Evolutionary conservation across 2,113 vertebrate genomes (phyloP).

Genomic region (Oncorhynchus mykiss): DNA sequence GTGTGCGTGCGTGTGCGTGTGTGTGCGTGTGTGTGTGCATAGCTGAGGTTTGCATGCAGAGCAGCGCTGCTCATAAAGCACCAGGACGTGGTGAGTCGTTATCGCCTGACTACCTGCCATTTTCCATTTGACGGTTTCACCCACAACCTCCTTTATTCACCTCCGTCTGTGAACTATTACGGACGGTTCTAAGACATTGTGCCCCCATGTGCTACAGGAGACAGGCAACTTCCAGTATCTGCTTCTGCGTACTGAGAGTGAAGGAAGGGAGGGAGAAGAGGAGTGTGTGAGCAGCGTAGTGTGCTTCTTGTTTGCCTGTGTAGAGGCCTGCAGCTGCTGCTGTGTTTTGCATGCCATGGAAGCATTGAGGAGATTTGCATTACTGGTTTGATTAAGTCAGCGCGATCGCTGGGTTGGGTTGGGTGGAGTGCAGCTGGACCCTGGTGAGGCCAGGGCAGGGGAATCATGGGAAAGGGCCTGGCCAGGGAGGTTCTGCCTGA

Average conservation of each 20-base stretch:
- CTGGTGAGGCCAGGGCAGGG: constrained; percentile 9
- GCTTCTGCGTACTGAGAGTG: not conserved
- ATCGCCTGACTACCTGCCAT: not conserved
- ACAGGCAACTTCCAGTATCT: not conserved
- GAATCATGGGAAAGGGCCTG: not conserved
- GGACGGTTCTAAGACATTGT: not conserved
- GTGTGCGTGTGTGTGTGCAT: not conserved
- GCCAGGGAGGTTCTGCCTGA: constrained; percentile 37
- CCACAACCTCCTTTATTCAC: not conserved
- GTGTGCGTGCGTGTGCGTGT: constrained; percentile 1
- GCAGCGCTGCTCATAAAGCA: not conserved
- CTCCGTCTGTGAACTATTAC: not conserved
- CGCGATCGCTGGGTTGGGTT: too few species aligned
- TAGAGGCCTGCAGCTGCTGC: constrained; percentile 68
- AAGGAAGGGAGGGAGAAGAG: not conserved
- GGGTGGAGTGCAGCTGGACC: not conserved
- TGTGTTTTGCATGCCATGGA: constrained; percentile 64
- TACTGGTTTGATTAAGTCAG: not conserved
- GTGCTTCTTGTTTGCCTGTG: constrained; percentile 56
- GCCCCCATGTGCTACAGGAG: not conserved
- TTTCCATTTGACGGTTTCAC: not conserved
- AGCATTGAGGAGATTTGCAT: constrained; percentile 31
- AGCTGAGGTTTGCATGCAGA: not conserved
- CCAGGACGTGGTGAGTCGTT: not conserved
- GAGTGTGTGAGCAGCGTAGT: constrained; percentile 36